Evolutionary conservation across 2,797 vertebrate genomes (phyloP).

Genomic region (Rhynchonycteris naso): DNA sequence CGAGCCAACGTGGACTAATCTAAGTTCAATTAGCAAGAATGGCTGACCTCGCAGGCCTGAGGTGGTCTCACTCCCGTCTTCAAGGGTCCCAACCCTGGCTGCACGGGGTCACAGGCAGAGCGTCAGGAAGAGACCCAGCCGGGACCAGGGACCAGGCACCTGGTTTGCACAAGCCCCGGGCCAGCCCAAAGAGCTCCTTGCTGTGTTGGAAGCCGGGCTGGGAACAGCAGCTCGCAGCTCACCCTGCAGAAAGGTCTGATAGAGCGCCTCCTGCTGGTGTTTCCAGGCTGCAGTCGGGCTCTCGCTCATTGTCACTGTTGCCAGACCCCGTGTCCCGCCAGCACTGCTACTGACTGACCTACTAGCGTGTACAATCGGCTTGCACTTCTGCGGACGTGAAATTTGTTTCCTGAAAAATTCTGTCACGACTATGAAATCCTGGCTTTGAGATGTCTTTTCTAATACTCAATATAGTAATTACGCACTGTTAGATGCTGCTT

Average conservation of each 20-base stretch:
- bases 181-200: background rate
- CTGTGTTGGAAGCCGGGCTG: background rate
- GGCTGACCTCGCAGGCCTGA: background rate
- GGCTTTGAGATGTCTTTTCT: background rate
- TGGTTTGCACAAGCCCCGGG: background rate
- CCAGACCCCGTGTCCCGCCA: background rate
- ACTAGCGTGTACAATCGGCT: background rate
- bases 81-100: background rate
- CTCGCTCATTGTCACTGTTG: background rate
- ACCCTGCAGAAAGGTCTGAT: background rate
- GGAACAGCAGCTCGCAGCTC: background rate
- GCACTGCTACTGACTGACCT: background rate
- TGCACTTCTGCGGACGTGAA: background rate
- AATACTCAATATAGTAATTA: background rate
- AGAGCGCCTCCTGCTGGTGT: background rate
- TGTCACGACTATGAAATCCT: background rate
- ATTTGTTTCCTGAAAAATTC: background rate
- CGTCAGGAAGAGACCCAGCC: background rate
- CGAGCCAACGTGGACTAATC: constrained; percentile 1
- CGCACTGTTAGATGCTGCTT: background rate
- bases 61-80: background rate
- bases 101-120: background rate
- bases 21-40: constrained; percentile 20
- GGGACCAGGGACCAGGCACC: background rate
- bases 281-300: background rate